Conservation (phyloP, 1,140 invertebrate genomes). For the Drosophila subpulchrella region DNA sequence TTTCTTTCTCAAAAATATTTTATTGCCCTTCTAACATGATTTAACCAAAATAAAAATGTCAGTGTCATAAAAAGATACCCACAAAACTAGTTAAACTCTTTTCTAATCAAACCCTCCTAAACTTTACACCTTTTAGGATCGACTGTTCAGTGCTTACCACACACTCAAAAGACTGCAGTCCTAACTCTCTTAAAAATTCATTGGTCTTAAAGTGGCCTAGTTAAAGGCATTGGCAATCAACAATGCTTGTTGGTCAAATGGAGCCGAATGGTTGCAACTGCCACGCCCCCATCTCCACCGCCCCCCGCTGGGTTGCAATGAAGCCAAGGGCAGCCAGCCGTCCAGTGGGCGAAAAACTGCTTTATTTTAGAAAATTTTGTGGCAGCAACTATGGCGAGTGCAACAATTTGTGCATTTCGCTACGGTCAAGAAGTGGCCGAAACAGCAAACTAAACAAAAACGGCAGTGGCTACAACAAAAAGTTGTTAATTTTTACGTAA, state of each 20-base stretch:
- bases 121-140: too few species aligned
- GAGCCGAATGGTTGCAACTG: constrained; percentile 33
- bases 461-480: constrained; percentile 37
- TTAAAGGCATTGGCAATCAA: constrained; percentile 32
- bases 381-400: constrained; percentile 41
- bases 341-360: constrained; percentile 13
- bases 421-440: constrained; percentile 36
- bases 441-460: constrained; percentile 31
- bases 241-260: constrained; percentile 57
- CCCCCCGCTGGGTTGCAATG: neutral
- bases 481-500: constrained; percentile 80
- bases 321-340: constrained; percentile 32
- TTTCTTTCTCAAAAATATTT: too few species aligned
- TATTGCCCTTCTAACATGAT: too few species aligned
- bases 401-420: constrained; percentile 57
- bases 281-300: constrained; percentile 5
- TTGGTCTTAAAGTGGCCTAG: constrained; percentile 29
- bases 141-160: neutral
- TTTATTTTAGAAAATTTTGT: constrained; percentile 69
- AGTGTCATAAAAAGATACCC: too few species aligned
- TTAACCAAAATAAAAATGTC: too few species aligned
- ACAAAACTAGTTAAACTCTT: too few species aligned
- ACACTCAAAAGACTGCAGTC: neutral
- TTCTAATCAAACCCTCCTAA: too few species aligned
- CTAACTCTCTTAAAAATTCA: constrained; percentile 10